Base-by-base conservation (phyloP, 2,797 vertebrate species). In the Premnoplex brunnescens region DNA sequence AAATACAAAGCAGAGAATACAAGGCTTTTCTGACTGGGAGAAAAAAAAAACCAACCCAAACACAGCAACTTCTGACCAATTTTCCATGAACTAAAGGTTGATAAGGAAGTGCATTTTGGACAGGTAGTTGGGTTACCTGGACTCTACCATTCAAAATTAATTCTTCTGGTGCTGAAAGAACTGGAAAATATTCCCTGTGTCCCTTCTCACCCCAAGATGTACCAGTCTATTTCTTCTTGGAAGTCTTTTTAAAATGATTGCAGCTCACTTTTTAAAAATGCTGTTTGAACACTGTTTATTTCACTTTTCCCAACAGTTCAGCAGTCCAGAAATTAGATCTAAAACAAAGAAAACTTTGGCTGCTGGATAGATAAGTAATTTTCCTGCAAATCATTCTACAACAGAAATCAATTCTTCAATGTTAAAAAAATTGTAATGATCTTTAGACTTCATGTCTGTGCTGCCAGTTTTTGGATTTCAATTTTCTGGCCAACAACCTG, bases 311-410 rank as follows among this genome's bases (percentile, higher is more conserved):
- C 43, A 83, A 51, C 16, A 85, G 51, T 52, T 94, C 59, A 73
- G 58, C 18, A 64, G 60, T 41, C 43, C 46, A 91, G 21, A 82
- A 89, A 86, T 68, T 44, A 79, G 32, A 82, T 34, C 34, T 79
- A 74, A 96, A 91, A 49, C 43, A 76, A 86, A 85, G 72, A 90
- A 67, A 63, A 91, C 24, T 58, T 13, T 39, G 41, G 28, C 48
- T 91, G 39, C 52, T 78, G 30, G 17, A 91, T 3, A 91, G 52
- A 2, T 34, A 80, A 80, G 30, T 76, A 41, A 91, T 68, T 91
- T 91, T 92, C 91, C 76, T 85, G 28, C 82, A 91, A 89, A 89
- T 59, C 58, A 69, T n/a, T 83, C 82, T 56, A 66, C 41, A 89
- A 67, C 15, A 85, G n/a, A 95, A 86, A 90, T 52, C 3, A 92